Conservation (phyloP, 2,888 invertebrate genomes). For the Athetis lepigone region DNA sequence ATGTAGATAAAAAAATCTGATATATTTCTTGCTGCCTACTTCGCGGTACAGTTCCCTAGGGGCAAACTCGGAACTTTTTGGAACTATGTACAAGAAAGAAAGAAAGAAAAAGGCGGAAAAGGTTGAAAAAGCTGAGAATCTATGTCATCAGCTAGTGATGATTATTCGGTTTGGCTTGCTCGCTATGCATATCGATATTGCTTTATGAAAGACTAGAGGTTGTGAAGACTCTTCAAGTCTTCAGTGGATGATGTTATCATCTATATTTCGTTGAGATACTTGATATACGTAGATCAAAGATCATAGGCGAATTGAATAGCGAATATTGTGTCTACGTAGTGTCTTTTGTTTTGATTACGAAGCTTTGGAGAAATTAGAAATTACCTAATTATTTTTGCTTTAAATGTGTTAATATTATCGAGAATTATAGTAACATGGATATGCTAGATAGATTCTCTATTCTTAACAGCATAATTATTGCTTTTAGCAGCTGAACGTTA, state of each 20-base stretch:
- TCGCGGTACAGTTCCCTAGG: slow-evolving; percentile 40
- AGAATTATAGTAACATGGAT: too few relatives aligned
- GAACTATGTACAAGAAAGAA: slow-evolving; percentile 31
- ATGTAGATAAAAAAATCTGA: slow-evolving; percentile 14
- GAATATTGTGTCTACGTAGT: neutral
- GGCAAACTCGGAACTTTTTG: slow-evolving; percentile 41
- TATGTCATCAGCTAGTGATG: slow-evolving; percentile 39
- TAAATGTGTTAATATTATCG: too few relatives aligned
- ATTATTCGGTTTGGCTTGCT: slow-evolving; percentile 36
- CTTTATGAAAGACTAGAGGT: slow-evolving; percentile 24
- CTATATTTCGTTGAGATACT: slow-evolving; percentile 4
- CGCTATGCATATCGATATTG: slow-evolving; percentile 42
- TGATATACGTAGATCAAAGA: slow-evolving; percentile 9
- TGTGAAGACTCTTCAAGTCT: slow-evolving; percentile 17
- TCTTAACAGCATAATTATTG: too few relatives aligned
- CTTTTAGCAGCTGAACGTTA: too few relatives aligned
- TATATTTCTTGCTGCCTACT: slow-evolving; percentile 37
- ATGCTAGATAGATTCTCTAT: too few relatives aligned
- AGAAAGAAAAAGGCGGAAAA: slow-evolving; percentile 26
- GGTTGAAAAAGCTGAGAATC: slow-evolving; percentile 35
- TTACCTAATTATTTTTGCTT: too few relatives aligned
- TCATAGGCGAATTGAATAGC: slow-evolving; percentile 10
- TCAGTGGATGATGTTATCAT: slow-evolving; percentile 19
- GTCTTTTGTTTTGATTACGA: slow-evolving; percentile 1
- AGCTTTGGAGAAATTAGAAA: too few relatives aligned